Percentiles rank a stretch among this genome's conserved stretches.
Conservation (phyloP, 2,113 vertebrate genomes). For the Semnornis frantzii region DNA sequence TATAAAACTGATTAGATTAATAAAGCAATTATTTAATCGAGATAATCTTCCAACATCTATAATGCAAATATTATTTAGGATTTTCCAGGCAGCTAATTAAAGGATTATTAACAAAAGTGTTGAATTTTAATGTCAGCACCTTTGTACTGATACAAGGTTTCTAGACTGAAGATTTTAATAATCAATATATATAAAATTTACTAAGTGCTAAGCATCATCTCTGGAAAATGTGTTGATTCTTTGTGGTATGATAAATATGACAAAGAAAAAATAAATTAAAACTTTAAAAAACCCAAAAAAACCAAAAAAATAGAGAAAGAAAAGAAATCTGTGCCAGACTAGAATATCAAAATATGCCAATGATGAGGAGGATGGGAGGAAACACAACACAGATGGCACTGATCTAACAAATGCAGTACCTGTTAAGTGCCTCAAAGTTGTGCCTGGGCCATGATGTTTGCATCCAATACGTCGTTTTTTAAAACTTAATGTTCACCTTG, state of each 20-base stretch:
- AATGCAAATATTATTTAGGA: background rate
- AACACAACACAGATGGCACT: background rate
- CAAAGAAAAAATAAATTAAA: constrained; percentile 11
- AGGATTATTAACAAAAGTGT: background rate
- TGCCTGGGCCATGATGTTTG: background rate
- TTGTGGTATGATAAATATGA: no score
- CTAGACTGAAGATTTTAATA: background rate
- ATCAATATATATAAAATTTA: background rate
- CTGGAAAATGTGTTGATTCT: background rate
- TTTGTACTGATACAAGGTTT: background rate
- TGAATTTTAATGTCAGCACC: background rate
- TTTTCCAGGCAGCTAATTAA: background rate
- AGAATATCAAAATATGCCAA: background rate
- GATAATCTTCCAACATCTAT: background rate
- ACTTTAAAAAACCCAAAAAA: background rate
- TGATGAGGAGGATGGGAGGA: background rate
- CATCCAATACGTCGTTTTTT: no score
- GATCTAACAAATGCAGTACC: background rate
- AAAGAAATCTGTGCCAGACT: background rate
- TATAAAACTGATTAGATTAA: background rate
- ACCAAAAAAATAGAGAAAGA: background rate
- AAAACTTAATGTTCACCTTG: background rate
- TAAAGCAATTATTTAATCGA: background rate
- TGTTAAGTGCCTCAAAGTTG: background rate
- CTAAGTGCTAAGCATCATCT: background rate